These are phyloP conservation scores for Rhodinocichla rosea DNA, from an alignment of 2,113 vertebrate genomes.

Conservation along the genomic window DNA sequence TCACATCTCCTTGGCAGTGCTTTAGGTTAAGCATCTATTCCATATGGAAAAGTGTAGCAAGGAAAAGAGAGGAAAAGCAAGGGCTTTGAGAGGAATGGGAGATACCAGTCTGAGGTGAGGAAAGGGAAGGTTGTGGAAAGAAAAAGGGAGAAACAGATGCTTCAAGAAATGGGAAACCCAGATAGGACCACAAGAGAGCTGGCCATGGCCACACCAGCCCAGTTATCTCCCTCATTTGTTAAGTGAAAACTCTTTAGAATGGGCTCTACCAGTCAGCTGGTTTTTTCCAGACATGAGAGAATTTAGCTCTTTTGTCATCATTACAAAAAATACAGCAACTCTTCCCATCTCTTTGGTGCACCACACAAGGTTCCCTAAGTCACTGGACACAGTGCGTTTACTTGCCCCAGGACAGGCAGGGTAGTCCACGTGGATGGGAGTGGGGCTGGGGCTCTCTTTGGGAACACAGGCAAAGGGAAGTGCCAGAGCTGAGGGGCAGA, in stretches of 20 bases:
- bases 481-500: fast-evolving
- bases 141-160: not conserved
- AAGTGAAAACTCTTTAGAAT: not conserved
- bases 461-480: not conserved
- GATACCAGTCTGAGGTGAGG: not conserved
- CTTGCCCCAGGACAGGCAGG: not conserved
- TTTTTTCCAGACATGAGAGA: not conserved
- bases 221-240: not conserved
- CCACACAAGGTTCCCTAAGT: not conserved
- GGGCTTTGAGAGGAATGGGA: not conserved
- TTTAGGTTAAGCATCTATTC: not conserved
- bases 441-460: not conserved
- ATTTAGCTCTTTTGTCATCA: not conserved
- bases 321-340: not conserved
- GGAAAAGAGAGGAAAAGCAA: not conserved
- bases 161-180: not conserved
- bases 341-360: not conserved
- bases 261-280: not conserved
- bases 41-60: not conserved
- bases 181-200: not conserved
- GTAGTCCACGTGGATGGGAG: no score
- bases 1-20: not conserved
- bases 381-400: not conserved
- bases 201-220: not conserved
- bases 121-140: not conserved